A percentile compares a stretch with the other conserved stretches of the same genome.
phyloP scores from a whole-genome alignment of 2,797 vertebrate genomes.

The Todus mexicanus region DNA sequence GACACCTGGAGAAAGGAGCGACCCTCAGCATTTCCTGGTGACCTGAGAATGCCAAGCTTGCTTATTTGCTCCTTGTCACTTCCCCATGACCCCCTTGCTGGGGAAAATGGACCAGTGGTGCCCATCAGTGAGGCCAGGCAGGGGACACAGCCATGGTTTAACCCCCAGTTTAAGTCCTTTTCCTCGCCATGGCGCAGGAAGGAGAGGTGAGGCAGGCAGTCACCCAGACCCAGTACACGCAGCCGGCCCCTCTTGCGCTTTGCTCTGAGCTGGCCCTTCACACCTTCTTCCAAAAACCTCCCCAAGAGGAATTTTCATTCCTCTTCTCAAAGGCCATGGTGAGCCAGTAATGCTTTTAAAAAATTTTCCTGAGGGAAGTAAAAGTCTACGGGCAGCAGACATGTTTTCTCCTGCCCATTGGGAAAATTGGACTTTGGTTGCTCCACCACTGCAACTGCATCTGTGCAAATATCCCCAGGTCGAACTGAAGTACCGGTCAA shows the following conservation, averaged over 20 bases:
- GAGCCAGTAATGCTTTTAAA: neutral
- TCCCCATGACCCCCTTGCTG: neutral
- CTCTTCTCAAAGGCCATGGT: neutral
- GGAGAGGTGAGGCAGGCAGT: neutral
- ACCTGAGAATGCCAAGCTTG: rapidly evolving
- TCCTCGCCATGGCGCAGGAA: neutral
- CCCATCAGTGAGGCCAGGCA: neutral
- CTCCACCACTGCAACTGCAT: rapidly evolving
- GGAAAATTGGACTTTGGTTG: neutral
- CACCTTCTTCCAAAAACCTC: neutral
- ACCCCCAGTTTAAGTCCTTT: neutral
- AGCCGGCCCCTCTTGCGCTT: neutral
- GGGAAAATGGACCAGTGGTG: neutral
- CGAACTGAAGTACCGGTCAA: neutral
- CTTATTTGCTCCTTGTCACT: neutral
- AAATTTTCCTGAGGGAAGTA: neutral
- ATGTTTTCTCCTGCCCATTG: neutral
- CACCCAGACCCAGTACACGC: neutral
- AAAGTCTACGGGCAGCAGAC: neutral
- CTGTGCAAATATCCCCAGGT: neutral
- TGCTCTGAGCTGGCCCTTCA: neutral
- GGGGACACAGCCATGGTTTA: neutral
- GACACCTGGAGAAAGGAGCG: neutral
- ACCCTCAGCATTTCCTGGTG: neutral
- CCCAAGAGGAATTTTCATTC: neutral